phyloP scores from a whole-genome alignment of 2,113 vertebrate genomes.

The Lanius ludovicianus region DNA sequence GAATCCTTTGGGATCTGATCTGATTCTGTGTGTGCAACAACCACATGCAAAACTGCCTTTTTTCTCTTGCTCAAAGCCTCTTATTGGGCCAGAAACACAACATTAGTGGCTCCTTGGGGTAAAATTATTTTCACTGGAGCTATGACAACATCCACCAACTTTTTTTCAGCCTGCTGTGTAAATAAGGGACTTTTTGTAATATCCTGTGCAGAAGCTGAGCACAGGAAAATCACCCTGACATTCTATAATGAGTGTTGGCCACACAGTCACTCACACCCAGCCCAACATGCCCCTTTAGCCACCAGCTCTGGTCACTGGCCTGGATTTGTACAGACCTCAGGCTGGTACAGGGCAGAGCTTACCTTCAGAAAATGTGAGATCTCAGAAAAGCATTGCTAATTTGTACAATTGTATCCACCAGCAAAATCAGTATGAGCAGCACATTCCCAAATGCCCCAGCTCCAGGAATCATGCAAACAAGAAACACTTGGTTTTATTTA shows the following conservation, averaged over 20 bases:
- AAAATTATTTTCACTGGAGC: neutral
- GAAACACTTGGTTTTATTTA: neutral
- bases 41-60: neutral
- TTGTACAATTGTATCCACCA: neutral
- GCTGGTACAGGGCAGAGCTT: neutral
- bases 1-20: neutral
- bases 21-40: neutral
- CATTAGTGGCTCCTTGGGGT: neutral
- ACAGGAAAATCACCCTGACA: neutral
- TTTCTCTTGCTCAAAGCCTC: neutral
- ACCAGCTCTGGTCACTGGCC: neutral
- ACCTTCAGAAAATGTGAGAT: neutral
- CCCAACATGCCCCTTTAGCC: rapidly evolving
- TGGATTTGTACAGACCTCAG: neutral
- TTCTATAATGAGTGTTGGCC: neutral
- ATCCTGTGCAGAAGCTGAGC: neutral
- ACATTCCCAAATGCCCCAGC: neutral
- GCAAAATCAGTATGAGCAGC: neutral
- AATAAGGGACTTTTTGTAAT: neutral
- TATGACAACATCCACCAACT: neutral
- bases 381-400: neutral
- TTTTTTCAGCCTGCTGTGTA: neutral
- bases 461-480: neutral
- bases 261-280: neutral
- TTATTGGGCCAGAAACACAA: neutral